Base-by-base conservation (phyloP, 2,113 vertebrate species). In the Corythornis madagascariensis region DNA sequence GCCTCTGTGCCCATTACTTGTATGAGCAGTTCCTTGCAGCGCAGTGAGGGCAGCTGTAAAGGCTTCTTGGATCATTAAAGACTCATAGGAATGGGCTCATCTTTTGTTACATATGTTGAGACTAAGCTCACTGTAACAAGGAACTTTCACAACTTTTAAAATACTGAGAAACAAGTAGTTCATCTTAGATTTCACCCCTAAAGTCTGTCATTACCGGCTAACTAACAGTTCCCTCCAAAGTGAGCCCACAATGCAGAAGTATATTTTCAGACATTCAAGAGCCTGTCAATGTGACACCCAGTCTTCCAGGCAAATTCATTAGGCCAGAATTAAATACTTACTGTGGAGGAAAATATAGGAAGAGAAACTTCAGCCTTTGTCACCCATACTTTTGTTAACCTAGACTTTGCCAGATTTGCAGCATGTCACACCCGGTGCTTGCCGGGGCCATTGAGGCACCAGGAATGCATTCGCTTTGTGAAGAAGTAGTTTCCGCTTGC, bases 401-500 rank as follows among this genome's bases (percentile, higher is more conserved):
- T 91, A 96, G 97, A 97, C 90, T 97, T 97, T 94, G 95, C 97
- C 97, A 97, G 95, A 97, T 97, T 97, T 98, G 96, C 96, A 85
- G 77, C 95, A 59, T 96, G 96, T 98, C 97, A 97, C 96, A 97
- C 97, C 93, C 81, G 90, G 96, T 94, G 96, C 96, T 95, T 85
- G 94, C 96, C 95, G 76, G 61, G 72, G 95, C 96, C 95, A 97
- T 98, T 98, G 96, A 97, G 96, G 94, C 73, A 95, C 80, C 96
- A 97, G 97, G 97, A 98, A 98, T 97, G 97, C 95, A 90, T 93
- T 95, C 52, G 93, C 97, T 97, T 98, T 98, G 98, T 98, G 97
- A 96, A 95, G 35, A 47, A 95, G 96, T 95, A 96, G 98, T 98
- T 99, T 99, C 98, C 98, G 98, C 98, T 99, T 98, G 98, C 97